These are phyloP conservation scores for Notolabrus celidotus DNA, from an alignment of 2,797 vertebrate species.

Conservation along the genomic window DNA sequence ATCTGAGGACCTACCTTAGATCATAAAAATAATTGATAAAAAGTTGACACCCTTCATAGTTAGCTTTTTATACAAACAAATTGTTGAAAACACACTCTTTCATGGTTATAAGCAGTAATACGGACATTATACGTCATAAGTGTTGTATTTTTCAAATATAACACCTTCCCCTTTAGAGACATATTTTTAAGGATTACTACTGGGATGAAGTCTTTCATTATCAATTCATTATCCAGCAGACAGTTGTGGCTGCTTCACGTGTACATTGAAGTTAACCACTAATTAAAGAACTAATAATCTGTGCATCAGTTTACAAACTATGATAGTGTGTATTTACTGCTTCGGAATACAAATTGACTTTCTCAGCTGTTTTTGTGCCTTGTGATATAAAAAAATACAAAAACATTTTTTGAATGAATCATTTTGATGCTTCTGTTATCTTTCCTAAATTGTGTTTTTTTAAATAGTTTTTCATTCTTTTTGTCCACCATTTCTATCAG, in stretches of 20 bases:
- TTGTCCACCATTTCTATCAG: not conserved
- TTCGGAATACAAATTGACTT: not conserved
- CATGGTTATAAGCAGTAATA: not conserved
- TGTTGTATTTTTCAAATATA: not conserved
- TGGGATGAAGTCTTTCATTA: not conserved
- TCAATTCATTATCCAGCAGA: not conserved
- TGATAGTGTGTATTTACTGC: not conserved
- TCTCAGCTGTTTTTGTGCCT: no score
- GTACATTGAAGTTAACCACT: not conserved
- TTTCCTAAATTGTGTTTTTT: not conserved
- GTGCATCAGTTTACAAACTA: not conserved
- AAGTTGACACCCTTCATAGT: not conserved
- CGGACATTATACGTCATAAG: not conserved
- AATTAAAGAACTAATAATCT: not conserved
- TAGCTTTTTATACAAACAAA: conserved; percentile 1
- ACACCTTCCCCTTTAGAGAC: not conserved
- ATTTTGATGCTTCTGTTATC: not conserved
- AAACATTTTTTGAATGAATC: no score
- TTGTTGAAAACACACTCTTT: not conserved
- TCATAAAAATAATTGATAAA: not conserved
- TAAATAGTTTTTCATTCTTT: not conserved
- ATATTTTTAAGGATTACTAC: not conserved
- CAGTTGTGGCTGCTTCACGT: not conserved
- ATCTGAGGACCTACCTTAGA: not conserved
- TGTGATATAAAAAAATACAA: no score